phyloP scores from a whole-genome alignment of 2,797 vertebrate genomes.

The Distichodus sexfasciatus region DNA sequence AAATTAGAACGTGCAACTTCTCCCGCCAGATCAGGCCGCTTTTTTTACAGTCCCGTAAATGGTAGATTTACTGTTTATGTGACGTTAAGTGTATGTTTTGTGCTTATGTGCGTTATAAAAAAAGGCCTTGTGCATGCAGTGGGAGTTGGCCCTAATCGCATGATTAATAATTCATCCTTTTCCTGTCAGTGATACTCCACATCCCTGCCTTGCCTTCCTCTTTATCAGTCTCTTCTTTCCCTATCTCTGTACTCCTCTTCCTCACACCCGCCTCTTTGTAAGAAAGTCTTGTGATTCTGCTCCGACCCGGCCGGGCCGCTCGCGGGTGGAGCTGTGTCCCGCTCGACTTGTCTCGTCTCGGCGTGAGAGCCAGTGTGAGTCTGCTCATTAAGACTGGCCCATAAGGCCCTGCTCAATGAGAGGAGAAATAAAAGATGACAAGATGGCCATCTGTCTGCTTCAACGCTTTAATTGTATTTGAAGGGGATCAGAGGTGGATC shows the following conservation, averaged over 20 bases:
- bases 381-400: conserved; percentile 2
- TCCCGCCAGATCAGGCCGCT: no score
- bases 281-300: not conserved
- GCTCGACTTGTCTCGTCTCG: conserved; percentile 4
- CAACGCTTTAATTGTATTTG: conserved; percentile 36
- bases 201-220: conserved; percentile 48
- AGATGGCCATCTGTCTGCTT: conserved; percentile 42
- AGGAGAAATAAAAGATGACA: conserved; percentile 44
- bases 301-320: not conserved
- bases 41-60: not conserved
- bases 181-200: conserved; percentile 66
- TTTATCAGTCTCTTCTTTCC: conserved; percentile 33
- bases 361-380: not conserved
- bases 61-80: not conserved
- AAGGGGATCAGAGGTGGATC: conserved; percentile 8
- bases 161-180: conserved; percentile 74
- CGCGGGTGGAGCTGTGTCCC: conserved; percentile 24
- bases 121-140: conserved; percentile 45
- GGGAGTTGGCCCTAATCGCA: conserved; percentile 59
- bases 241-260: not conserved
- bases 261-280: not conserved
- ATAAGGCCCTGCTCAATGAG: conserved; percentile 3
- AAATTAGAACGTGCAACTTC: no score
- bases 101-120: conserved; percentile 23
- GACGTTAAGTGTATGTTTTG: conserved; percentile 5